phyloP scores from a whole-genome alignment of 2,797 vertebrate genomes.

The Myripristis murdjan region DNA sequence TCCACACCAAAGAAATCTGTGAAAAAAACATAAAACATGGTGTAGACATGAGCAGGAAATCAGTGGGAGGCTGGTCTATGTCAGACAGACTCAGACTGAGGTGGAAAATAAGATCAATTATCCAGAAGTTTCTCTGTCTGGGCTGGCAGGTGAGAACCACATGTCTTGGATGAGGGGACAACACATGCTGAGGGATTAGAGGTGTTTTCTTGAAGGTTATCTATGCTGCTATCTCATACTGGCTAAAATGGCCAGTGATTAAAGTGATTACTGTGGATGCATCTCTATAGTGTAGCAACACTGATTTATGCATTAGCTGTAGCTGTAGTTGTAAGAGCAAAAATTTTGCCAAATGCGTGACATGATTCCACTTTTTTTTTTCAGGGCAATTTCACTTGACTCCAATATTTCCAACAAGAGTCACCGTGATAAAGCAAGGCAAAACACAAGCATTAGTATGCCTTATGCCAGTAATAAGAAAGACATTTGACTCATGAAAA shows the following conservation, averaged over 20 bases:
- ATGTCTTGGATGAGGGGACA: constrained; percentile 60
- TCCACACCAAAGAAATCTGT: constrained; percentile 43
- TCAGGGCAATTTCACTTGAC: no score
- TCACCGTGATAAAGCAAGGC: no score
- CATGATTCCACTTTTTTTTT: no score
- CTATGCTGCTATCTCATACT: constrained; percentile 56
- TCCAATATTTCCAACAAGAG: no score
- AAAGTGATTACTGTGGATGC: constrained; percentile 49
- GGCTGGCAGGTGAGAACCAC: constrained; percentile 68
- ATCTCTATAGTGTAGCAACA: constrained; percentile 52
- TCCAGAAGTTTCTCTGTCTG: constrained; percentile 67
- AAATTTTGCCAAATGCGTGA: no score
- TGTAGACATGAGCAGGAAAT: constrained; percentile 40
- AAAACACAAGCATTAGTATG: no score
- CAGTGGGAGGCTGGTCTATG: constrained; percentile 51
- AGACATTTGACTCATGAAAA: no score
- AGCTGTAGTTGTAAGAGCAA: constrained; percentile 53
- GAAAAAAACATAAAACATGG: constrained; percentile 45
- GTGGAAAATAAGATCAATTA: constrained; percentile 68
- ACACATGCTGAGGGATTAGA: constrained; percentile 68
- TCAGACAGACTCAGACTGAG: constrained; percentile 62
- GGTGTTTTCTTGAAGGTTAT: constrained; percentile 70
- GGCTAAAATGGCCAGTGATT: background rate
- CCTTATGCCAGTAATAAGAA: no score
- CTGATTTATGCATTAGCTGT: constrained; percentile 65